Conservation (phyloP, 2,797 vertebrate genomes). For the Phylloscopus collybita region DNA sequence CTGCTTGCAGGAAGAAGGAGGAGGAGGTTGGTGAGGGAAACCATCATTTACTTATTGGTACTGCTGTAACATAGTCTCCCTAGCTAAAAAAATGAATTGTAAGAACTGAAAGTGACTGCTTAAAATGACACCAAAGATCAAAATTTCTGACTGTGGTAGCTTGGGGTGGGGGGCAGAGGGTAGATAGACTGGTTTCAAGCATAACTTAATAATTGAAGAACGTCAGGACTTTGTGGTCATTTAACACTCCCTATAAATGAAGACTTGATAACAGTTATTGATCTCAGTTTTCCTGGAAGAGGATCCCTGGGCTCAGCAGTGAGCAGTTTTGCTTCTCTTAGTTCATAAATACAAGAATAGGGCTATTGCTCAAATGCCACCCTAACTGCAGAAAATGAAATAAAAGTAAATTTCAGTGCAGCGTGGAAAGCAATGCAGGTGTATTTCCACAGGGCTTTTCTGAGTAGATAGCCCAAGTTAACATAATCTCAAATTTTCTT, state of each 20-base stretch:
- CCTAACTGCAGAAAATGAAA: not conserved
- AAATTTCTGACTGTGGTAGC: not conserved
- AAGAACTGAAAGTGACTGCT: not conserved
- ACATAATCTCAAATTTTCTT: not conserved
- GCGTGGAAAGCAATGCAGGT: not conserved
- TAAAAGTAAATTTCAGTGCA: not conserved
- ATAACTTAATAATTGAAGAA: conserved; percentile 13
- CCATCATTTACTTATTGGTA: not conserved
- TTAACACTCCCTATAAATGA: conserved; percentile 53
- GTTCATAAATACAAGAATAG: conserved; percentile 61
- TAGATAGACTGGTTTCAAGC: conserved; percentile 17
- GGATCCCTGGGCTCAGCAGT: conserved; percentile 31
- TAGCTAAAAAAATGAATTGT: not conserved
- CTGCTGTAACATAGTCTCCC: not conserved
- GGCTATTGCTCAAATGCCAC: conserved; percentile 38
- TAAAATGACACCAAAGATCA: not conserved
- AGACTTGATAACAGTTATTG: conserved; percentile 54
- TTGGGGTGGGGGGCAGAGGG: not conserved
- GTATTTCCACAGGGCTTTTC: not conserved
- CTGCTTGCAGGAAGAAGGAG: not conserved
- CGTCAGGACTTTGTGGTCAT: conserved; percentile 34
- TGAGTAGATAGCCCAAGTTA: not conserved
- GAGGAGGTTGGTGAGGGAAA: not conserved
- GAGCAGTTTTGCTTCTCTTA: conserved; percentile 36
- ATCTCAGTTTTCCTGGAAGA: conserved; percentile 65